Evolutionary conservation across 2,797 vertebrate genomes (phyloP).

Genomic region (Eospalax fontanierii): DNA sequence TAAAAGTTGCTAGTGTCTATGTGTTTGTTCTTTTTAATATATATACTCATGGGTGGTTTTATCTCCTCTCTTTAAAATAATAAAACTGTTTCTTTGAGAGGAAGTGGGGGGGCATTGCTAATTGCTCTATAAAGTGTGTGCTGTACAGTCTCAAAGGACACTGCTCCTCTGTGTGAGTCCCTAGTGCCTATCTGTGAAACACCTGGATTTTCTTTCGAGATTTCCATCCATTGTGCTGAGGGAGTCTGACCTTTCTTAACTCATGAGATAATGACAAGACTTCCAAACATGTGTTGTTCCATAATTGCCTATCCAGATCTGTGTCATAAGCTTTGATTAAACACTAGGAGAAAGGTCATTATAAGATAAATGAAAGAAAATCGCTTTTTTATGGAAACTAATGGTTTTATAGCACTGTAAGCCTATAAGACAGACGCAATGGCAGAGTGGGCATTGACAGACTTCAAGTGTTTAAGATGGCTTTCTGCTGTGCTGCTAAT

Average conservation of each 20-base stretch:
- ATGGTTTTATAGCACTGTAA: background rate
- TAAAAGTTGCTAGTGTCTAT: background rate
- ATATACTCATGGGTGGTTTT: background rate
- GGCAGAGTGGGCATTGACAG: background rate
- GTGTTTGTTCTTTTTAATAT: background rate
- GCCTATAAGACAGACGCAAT: background rate
- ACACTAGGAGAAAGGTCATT: slow-evolving; percentile 56
- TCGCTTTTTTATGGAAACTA: slow-evolving; percentile 64
- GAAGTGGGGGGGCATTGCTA: accelerated
- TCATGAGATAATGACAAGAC: slow-evolving; percentile 54
- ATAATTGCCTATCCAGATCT: slow-evolving; percentile 68
- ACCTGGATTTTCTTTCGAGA: slow-evolving; percentile 62
- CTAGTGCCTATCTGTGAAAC: background rate
- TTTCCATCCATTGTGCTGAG: slow-evolving; percentile 2
- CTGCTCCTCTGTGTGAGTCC: background rate
- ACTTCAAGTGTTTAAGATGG: background rate
- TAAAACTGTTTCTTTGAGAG: background rate
- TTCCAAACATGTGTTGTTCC: slow-evolving; percentile 58
- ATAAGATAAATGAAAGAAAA: slow-evolving; percentile 61
- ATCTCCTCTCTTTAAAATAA: background rate
- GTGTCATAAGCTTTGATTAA: slow-evolving; percentile 64
- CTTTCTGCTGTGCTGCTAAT: background rate
- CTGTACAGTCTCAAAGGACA: background rate
- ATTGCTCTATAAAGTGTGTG: background rate
- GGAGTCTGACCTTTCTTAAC: slow-evolving; percentile 69